These are phyloP conservation scores for Pseudopodoces humilis DNA, from an alignment of 2,113 vertebrate genomes.

Conservation along the genomic window DNA sequence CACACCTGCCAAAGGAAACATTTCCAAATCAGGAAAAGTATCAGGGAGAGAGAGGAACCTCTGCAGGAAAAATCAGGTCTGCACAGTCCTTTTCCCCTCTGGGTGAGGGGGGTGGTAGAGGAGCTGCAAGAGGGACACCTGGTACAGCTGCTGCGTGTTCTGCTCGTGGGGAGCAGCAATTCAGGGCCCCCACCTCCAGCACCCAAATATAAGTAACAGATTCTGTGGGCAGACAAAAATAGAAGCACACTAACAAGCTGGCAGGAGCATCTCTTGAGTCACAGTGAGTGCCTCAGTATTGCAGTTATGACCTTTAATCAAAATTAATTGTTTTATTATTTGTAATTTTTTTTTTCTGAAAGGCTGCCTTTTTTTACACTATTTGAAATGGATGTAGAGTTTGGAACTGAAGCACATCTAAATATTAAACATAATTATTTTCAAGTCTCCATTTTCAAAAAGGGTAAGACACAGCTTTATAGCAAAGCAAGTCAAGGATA, in stretches of 20 bases:
- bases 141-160: accelerated
- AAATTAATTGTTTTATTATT: neutral
- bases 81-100: accelerated
- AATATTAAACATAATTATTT: neutral
- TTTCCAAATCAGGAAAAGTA: neutral
- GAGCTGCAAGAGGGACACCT: neutral
- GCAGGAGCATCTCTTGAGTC: neutral
- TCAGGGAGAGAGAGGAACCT: neutral
- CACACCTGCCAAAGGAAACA: neutral
- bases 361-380: neutral
- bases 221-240: neutral
- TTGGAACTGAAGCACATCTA: neutral
- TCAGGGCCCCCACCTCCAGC: neutral
- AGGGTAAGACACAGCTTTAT: neutral
- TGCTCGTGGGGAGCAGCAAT: neutral
- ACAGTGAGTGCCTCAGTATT: neutral
- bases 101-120: neutral
- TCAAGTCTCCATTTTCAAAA: neutral
- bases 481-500: neutral
- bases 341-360: neutral
- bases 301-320: neutral
- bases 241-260: neutral
- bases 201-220: neutral
- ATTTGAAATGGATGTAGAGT: neutral
- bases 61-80: neutral